Evolutionary conservation across 2,113 vertebrate genomes (phyloP).

Genomic region (Gyps fulvus): DNA sequence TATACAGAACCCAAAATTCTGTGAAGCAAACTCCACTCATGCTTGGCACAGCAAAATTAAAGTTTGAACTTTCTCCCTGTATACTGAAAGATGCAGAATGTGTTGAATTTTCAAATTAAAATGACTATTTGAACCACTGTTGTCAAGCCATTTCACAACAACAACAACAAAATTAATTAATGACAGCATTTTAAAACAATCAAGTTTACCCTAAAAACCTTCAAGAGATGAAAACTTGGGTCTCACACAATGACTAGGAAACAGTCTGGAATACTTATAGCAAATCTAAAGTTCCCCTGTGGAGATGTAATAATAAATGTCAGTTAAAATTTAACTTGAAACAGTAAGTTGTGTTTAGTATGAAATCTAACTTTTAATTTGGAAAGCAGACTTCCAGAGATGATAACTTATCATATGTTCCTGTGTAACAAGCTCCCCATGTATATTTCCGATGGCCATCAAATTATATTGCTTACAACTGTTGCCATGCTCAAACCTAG

Average conservation of each 20-base stretch:
- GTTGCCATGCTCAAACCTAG: background rate
- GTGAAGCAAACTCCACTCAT: background rate
- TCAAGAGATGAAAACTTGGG: background rate
- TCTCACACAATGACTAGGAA: background rate
- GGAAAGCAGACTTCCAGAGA: background rate
- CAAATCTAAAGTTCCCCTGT: background rate
- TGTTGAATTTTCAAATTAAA: background rate
- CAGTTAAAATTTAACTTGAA: background rate
- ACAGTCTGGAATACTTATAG: background rate
- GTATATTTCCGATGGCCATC: background rate
- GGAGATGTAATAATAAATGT: background rate
- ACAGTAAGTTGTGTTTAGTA: background rate
- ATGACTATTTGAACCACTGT: background rate
- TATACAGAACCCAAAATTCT: background rate
- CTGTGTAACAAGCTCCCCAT: background rate
- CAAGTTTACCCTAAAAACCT: background rate
- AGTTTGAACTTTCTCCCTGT: background rate
- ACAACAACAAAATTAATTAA: background rate
- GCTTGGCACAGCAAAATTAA: background rate
- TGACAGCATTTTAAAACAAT: background rate
- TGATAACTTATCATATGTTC: background rate
- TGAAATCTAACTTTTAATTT: background rate
- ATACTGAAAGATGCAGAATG: background rate
- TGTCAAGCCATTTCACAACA: background rate
- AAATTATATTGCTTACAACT: background rate